Conservation (phyloP, 2,113 vertebrate species). For the Seriola aureovittata region DNA sequence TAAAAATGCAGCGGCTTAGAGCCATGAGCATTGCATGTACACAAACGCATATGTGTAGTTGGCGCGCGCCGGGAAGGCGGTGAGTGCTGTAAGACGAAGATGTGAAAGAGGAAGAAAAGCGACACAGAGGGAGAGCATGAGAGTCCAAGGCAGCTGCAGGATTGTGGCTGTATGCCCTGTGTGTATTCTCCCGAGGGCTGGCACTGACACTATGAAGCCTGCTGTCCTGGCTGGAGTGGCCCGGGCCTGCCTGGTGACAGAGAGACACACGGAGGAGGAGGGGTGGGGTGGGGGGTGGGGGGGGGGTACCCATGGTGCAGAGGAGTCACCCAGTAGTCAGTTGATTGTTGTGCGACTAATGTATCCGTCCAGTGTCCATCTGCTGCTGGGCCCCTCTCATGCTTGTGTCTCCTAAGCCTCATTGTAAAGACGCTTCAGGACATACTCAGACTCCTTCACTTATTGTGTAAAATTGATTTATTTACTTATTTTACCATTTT, state of each 20-base stretch:
- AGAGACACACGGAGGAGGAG: constrained; percentile 8
- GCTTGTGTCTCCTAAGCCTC: neutral
- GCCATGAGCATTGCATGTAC: constrained; percentile 7
- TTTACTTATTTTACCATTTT: too few relatives aligned
- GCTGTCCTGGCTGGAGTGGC: constrained; percentile 75
- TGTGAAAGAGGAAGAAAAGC: constrained; percentile 40
- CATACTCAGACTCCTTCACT: neutral
- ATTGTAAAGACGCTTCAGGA: neutral
- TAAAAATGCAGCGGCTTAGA: constrained; percentile 4
- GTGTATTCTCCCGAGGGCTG: constrained; percentile 74
- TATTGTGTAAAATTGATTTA: neutral
- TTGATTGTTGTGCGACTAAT: constrained; percentile 74
- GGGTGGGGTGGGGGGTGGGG: neutral
- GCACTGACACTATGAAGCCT: constrained; percentile 68
- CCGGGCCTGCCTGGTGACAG: constrained; percentile 66
- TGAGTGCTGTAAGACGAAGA: constrained; percentile 25
- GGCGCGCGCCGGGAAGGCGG: constrained; percentile 19
- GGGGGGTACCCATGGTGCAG: constrained; percentile 32
- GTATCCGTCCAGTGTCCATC: constrained; percentile 74
- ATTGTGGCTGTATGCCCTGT: constrained; percentile 73
- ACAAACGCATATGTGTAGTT: constrained; percentile 38
- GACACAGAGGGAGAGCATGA: constrained; percentile 41
- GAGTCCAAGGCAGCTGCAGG: constrained; percentile 77
- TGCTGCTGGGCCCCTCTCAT: constrained; percentile 55
- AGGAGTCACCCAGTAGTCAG: constrained; percentile 60